Base-by-base conservation (phyloP, 2,113 vertebrate genomes). In the Dicentrarchus labrax region DNA sequence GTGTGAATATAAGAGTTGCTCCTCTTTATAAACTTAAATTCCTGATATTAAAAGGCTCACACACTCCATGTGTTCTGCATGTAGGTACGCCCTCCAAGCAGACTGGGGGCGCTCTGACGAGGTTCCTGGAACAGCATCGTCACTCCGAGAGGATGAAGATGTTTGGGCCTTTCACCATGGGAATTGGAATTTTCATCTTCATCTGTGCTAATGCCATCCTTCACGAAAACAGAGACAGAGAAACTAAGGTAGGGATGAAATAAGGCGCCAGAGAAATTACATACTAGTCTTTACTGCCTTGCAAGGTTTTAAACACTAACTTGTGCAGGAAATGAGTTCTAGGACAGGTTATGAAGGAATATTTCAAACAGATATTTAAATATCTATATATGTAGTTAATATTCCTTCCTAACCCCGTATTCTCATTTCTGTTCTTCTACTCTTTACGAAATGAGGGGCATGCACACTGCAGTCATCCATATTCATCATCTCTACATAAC, bases 111-210 rank as follows among this genome's bases (percentile, higher is more conserved):
- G 72, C 94, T 84, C 91, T 99, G 22, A 94, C 95, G 3, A 96
- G 94, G 36, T 99, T 99, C 93, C 96, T 99, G 64, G 97, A 97
- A 54, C 97, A 96, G 87, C 98, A 99, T 21, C 86, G 98, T 65
- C 98, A 98, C 91, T 99, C 98, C 0, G 96, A 99, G 85, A 97
- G 97, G 89, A 99, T 99, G 98, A 99, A 99, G 92, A 99, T 99
- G 98, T 90, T 99, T 1, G 98, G 98, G 21, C 98, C 98, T 0
- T 99, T 99, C 91, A 99, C 98, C 1, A 99, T 99, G 98, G 98
- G 98, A 74, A 99, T 99, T 4, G 98, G 98, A 65, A 99, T 99
- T 81, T 99, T 99, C 85, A 99, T 99, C 86, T 99, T 99, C 85
- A 99, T 99, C 86, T 99, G 98, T 2, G 98, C 98, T 2, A 99